These are phyloP conservation scores for Coenobita brevimanus DNA, from an alignment of 1,140 invertebrate genomes.

Conservation along the genomic window DNA sequence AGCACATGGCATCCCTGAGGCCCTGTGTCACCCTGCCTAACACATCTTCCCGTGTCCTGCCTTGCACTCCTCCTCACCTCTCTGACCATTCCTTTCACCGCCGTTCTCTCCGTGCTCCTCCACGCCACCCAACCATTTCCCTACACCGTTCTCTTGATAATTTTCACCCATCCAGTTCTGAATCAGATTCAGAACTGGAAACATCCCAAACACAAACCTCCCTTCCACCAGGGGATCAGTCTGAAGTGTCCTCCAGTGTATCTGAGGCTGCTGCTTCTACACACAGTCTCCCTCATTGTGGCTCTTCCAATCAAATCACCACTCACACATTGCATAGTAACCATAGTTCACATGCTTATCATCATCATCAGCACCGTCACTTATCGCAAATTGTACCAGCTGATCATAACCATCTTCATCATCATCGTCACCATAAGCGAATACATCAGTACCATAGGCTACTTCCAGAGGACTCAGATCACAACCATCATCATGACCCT, in stretches of 20 bases:
- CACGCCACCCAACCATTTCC: constrained; percentile 45
- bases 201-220: constrained; percentile 44
- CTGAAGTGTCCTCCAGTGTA: constrained; percentile 52
- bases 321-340: constrained; percentile 19
- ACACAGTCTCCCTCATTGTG: constrained; percentile 55
- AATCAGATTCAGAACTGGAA: constrained; percentile 55
- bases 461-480: constrained; percentile 54
- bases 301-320: constrained; percentile 4
- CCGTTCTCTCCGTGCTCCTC: constrained; percentile 56
- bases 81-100: constrained; percentile 32
- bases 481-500: constrained; percentile 54
- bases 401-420: constrained; percentile 14
- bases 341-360: constrained; percentile 17
- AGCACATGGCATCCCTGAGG: constrained; percentile 66
- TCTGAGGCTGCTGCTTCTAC: constrained; percentile 51
- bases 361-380: constrained; percentile 41
- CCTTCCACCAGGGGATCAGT: constrained; percentile 43
- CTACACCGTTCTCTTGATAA: constrained; percentile 56
- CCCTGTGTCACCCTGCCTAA: constrained; percentile 65
- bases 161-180: constrained; percentile 53
- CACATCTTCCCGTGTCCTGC: constrained; percentile 56
- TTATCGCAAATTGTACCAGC: constrained; percentile 37
- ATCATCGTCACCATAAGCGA: constrained; percentile 46
- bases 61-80: constrained; percentile 50
- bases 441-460: constrained; percentile 57